These are phyloP conservation scores for Phocoena phocoena DNA, from an alignment of 2,113 vertebrate genomes.

Conservation along the genomic window DNA sequence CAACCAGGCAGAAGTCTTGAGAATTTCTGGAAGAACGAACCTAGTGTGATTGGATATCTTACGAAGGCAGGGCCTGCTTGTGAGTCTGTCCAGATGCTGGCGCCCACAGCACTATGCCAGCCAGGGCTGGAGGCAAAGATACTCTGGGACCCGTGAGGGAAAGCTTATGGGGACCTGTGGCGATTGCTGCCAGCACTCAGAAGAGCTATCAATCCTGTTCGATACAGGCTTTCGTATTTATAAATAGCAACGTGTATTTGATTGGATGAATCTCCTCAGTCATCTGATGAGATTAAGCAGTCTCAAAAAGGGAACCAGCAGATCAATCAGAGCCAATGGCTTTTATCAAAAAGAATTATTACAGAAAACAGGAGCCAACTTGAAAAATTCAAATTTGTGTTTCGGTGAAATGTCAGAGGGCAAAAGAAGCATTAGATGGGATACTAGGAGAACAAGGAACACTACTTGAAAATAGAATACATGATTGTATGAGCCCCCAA, in stretches of 20 bases:
- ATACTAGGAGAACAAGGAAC: background rate
- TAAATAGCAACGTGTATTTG: background rate
- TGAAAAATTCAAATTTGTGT: slow-evolving; percentile 13
- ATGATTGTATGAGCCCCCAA: background rate
- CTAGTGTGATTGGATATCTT: background rate
- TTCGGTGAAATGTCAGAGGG: slow-evolving; percentile 28
- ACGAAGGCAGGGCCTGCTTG: background rate
- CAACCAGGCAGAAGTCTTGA: background rate
- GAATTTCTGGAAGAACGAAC: background rate
- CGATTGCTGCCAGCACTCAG: background rate
- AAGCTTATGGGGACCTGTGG: background rate
- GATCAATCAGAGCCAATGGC: background rate
- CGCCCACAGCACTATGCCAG: background rate
- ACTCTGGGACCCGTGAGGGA: too few species aligned
- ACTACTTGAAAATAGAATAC: slow-evolving; percentile 4
- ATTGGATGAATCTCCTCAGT: background rate
- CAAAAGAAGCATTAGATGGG: background rate
- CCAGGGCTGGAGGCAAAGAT: background rate
- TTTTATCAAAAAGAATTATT: slow-evolving; percentile 23
- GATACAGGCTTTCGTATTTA: background rate
- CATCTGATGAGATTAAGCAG: background rate
- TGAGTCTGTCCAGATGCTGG: background rate
- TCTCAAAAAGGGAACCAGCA: background rate
- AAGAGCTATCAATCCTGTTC: background rate
- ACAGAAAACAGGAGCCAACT: background rate